Evolutionary conservation across 1,140 invertebrate genomes (phyloP).

Genomic region (Thalassaphorura encarpata): DNA sequence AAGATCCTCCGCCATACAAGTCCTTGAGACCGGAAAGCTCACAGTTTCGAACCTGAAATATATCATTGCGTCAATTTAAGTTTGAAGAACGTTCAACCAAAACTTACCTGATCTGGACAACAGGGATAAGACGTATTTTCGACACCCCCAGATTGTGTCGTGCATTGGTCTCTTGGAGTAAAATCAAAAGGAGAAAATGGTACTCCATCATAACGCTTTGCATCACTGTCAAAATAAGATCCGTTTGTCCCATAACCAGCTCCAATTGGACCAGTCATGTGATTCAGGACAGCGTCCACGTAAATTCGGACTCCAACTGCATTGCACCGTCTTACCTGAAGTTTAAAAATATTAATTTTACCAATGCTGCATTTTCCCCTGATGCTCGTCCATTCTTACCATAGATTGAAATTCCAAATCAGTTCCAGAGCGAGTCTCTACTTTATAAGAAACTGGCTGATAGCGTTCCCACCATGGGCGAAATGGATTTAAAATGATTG

Average conservation of each 20-base stretch:
- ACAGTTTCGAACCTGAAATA: conserved; percentile 39
- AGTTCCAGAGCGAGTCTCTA: conserved; percentile 63
- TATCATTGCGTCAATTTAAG: conserved; percentile 46
- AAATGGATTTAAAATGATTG: conserved; percentile 37
- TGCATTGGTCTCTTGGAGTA: conserved; percentile 1
- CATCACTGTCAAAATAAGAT: conserved; percentile 33
- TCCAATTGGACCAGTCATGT: conserved; percentile 62
- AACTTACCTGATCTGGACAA: conserved; percentile 33
- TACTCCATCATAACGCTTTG: background rate
- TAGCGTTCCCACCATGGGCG: conserved; percentile 78
- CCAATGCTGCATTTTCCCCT: background rate
- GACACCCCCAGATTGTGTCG: conserved; percentile 4
- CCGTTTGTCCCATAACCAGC: conserved; percentile 44
- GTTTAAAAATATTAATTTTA: background rate
- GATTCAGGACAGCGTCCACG: conserved; percentile 68
- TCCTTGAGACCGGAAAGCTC: conserved; percentile 5
- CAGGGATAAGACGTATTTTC: conserved; percentile 31
- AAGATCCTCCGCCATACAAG: conserved; percentile 42
- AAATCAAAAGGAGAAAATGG: conserved; percentile 13
- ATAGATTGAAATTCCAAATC: conserved; percentile 58
- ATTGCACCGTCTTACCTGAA: conserved; percentile 47
- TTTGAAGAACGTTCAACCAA: conserved; percentile 38
- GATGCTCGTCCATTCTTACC: conserved; percentile 41
- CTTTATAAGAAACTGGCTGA: conserved; percentile 75
- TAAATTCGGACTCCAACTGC: conserved; percentile 52